phyloP scores from a whole-genome alignment of 1,140 invertebrate species.

The Planococcus citri region DNA sequence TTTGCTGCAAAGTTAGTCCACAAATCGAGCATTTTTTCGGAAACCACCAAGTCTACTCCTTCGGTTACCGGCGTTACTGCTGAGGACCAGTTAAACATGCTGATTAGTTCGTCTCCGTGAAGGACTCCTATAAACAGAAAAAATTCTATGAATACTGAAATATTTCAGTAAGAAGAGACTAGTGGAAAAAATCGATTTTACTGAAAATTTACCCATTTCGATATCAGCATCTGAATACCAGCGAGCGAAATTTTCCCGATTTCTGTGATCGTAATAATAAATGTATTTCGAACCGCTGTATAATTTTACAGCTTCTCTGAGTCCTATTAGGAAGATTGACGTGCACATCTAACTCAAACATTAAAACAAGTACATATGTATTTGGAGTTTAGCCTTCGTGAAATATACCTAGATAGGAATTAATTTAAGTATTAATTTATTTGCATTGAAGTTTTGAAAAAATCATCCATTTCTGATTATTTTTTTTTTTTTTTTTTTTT shows the following conservation, averaged over 20 bases:
- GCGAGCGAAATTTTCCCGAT: neutral
- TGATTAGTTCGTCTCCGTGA: conserved; percentile 25
- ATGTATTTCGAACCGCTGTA: neutral
- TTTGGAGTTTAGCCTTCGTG: no score
- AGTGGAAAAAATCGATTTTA: no score
- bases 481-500: no score
- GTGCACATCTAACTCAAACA: neutral
- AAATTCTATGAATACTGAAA: no score
- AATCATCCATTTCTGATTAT: no score
- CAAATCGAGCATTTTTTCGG: conserved; percentile 21
- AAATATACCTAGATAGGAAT: no score
- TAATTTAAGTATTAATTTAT: no score
- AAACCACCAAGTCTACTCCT: conserved; percentile 17
- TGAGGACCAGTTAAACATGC: conserved; percentile 22
- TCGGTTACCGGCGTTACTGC: neutral
- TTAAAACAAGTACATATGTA: no score
- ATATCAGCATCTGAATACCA: neutral
- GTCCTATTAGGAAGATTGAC: neutral
- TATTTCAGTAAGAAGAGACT: no score
- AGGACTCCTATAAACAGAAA: conserved; percentile 21
- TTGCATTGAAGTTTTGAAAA: no score
- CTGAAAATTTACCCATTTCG: neutral
- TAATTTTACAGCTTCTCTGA: neutral
- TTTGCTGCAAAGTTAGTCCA: conserved; percentile 24
- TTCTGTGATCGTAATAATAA: neutral